Conservation (phyloP, 2,113 vertebrate genomes). For the Gallinago jamesoni region DNA sequence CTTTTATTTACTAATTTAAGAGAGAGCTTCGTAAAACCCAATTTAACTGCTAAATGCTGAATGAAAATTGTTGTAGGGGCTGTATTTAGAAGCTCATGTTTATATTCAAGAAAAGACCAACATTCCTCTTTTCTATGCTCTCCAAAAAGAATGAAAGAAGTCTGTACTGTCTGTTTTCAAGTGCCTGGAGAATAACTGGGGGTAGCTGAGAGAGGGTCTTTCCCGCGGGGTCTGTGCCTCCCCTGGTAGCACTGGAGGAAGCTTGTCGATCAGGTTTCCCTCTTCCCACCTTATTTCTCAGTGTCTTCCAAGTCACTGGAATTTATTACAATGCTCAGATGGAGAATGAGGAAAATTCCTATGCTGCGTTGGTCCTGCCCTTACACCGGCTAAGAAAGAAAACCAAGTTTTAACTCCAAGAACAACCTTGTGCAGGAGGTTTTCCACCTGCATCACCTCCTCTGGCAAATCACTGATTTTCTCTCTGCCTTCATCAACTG, state of each 20-base stretch:
- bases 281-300: neutral
- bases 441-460: neutral
- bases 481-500: neutral
- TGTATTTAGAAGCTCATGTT: neutral
- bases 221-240: neutral
- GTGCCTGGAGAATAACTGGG: neutral
- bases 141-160: neutral
- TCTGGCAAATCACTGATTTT: neutral
- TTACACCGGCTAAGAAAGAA: neutral
- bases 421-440: neutral
- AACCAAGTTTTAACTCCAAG: neutral
- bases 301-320: neutral
- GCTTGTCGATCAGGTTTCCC: neutral
- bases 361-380: neutral
- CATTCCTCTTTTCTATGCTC: neutral
- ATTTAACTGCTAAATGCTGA: neutral
- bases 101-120: neutral
- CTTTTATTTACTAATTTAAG: slow-evolving; percentile 5
- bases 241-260: neutral
- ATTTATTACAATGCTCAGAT: neutral
- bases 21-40: neutral
- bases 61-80: neutral
- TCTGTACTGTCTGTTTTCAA: neutral
- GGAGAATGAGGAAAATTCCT: neutral
- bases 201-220: neutral